A percentile compares a stretch with the other conserved stretches of the same genome.
Conservation (phyloP, 1,140 invertebrate species). For the Radopholus similis region DNA sequence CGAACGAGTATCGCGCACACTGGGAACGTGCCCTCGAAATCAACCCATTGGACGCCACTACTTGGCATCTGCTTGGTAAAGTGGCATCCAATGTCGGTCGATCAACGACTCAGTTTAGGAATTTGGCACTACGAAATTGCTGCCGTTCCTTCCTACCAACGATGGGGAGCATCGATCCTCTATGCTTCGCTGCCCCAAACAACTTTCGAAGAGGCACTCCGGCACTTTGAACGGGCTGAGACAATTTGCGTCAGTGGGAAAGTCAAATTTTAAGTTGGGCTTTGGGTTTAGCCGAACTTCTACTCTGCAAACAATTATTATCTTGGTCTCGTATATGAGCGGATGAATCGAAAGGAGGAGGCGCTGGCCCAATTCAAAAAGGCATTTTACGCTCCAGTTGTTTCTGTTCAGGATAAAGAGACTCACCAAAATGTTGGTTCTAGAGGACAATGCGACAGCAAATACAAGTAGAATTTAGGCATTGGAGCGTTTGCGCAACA, state of each 20-base stretch:
- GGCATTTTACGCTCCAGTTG: conserved; percentile 49
- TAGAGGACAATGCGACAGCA: neutral
- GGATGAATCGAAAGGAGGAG: conserved; percentile 37
- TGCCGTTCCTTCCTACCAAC: conserved; percentile 39
- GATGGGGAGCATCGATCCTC: conserved; percentile 46
- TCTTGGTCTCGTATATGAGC: conserved; percentile 47
- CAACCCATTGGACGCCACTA: conserved; percentile 51
- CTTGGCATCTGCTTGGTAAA: conserved; percentile 57
- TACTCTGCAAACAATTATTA: conserved; percentile 55
- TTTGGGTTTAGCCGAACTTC: conserved; percentile 49
- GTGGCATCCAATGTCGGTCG: neutral
- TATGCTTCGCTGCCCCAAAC: conserved; percentile 50
- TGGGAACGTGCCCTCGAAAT: conserved; percentile 55
- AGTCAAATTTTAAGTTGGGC: neutral
- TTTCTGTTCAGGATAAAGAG: conserved; percentile 45
- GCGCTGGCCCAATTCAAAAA: conserved; percentile 47
- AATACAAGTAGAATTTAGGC: neutral
- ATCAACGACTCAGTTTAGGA: conserved; percentile 28
- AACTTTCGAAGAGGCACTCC: conserved; percentile 55
- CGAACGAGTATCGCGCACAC: conserved; percentile 47
- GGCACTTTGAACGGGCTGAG: conserved; percentile 54
- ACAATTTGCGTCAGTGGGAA: conserved; percentile 28
- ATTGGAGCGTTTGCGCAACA: neutral
- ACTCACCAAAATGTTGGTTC: conserved; percentile 45
- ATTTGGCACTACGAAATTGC: conserved; percentile 58